Evolutionary conservation across 2,797 vertebrate species (phyloP), one percentile per base, ranked within the genome.

Genomic region (Hemitrygon akajei): DNA sequence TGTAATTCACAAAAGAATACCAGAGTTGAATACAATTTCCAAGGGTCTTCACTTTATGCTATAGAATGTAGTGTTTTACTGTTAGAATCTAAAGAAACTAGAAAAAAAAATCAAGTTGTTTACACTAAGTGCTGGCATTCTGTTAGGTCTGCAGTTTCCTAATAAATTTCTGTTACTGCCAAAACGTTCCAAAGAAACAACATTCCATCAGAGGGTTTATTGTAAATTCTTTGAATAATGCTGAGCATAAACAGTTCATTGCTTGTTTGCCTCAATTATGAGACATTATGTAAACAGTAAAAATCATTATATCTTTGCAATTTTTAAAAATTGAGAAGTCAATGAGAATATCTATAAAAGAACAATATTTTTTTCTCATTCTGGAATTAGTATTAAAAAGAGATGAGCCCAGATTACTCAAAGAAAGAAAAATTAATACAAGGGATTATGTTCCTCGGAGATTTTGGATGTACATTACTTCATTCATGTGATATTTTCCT

Each of bases 91-190:
- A n/a, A n/a, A 89, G 30, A 58, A 89, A 18, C 58, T 89, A 58
- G 30, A 34, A 66, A 47, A 63, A 66, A n/a, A n/a, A n/a, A 58
- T 5, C 34, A 56, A 60, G 47, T 86, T 86, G 60, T 89, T 89
- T 89, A 66, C 86, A 34, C 30, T 89, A 34, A 87, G 56, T 89
- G 56, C n/a, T 89, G 86, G 30, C 86, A 89, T 89, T 89, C 86
- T 89, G 86, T 89, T 89, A 60, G 12, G 58, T 89, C 58, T 66
- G 86, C 86, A 89, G 27, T 89, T 89, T 66, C 60, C 60, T 20
- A 89, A 89, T 89, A 30, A 89, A 89, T 89, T 60, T 89, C 86
- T 89, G 60, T 1, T 66, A 66, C 58, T 89, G 86, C 86, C 86
- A 89, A 82, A 89, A 89, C 58, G 66, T 89, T 89, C 86, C 86